These are phyloP conservation scores for Drymodes brunneopygia DNA, from an alignment of 2,113 vertebrate genomes.

Conservation along the genomic window DNA sequence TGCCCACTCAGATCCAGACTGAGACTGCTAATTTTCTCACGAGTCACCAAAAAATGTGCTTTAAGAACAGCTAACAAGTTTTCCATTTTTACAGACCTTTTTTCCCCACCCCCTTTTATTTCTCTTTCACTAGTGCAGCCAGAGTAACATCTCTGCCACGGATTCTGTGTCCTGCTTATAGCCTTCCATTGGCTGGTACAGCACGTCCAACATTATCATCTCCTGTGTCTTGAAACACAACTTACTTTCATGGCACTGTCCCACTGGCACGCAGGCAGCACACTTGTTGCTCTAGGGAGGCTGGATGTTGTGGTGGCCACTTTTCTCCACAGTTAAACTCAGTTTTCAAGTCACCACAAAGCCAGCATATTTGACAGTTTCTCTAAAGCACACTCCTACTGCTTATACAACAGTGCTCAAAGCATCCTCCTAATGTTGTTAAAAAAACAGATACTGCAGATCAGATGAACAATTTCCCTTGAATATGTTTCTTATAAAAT, in stretches of 20 bases:
- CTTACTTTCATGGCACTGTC: background rate
- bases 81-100: background rate
- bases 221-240: background rate
- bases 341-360: background rate
- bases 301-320: background rate
- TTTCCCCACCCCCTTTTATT: rapidly evolving
- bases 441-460: background rate
- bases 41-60: background rate
- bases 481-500: background rate
- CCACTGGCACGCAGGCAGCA: rapidly evolving
- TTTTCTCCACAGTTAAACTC: background rate
- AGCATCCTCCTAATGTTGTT: background rate
- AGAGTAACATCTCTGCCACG: background rate
- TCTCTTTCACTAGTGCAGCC: background rate
- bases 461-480: background rate
- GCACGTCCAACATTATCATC: background rate
- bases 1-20: background rate
- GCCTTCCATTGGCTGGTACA: background rate
- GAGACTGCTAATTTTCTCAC: background rate
- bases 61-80: background rate
- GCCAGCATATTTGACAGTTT: background rate
- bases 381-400: background rate
- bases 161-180: background rate
- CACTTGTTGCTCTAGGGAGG: background rate
- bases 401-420: background rate